Percentiles rank a stretch among this genome's conserved stretches.
phyloP scores from a whole-genome alignment of 2,113 vertebrate genomes.

The Pomatorhinus ruficollis region DNA sequence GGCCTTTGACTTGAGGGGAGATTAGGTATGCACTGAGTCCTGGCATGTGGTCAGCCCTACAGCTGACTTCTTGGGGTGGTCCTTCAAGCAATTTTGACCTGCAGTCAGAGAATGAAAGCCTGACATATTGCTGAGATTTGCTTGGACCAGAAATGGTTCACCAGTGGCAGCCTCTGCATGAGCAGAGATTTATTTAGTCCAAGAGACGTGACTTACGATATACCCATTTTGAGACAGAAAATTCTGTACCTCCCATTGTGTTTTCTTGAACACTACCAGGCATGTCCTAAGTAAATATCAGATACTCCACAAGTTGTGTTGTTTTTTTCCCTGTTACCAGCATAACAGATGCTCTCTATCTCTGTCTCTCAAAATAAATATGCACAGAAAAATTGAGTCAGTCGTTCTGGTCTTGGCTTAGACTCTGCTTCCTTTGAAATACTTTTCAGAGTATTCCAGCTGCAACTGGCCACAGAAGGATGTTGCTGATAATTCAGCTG shows the following conservation, averaged over 20 bases:
- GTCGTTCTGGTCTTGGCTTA: not conserved
- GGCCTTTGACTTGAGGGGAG: not conserved
- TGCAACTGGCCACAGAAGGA: not conserved
- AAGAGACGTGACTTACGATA: not conserved
- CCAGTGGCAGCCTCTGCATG: not conserved
- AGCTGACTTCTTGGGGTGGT: not conserved
- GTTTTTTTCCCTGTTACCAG: not conserved
- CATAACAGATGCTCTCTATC: not conserved
- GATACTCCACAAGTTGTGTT: not conserved
- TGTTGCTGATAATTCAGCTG: not conserved
- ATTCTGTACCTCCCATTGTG: not conserved
- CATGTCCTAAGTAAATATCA: not conserved
- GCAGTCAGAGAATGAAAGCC: not conserved
- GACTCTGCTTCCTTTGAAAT: not conserved
- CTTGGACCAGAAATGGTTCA: accelerated
- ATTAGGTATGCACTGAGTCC: not conserved
- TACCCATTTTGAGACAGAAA: not conserved
- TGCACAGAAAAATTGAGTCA: not conserved
- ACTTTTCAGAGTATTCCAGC: not conserved
- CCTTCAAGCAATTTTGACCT: not conserved
- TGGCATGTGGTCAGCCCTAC: not conserved
- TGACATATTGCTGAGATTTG: not conserved
- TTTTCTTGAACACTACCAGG: not conserved
- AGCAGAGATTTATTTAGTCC: not conserved
- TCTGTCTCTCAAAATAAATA: not conserved